Evolutionary conservation across 2,888 invertebrate genomes (phyloP).

Genomic region (Nephrotoma guestfalica): DNA sequence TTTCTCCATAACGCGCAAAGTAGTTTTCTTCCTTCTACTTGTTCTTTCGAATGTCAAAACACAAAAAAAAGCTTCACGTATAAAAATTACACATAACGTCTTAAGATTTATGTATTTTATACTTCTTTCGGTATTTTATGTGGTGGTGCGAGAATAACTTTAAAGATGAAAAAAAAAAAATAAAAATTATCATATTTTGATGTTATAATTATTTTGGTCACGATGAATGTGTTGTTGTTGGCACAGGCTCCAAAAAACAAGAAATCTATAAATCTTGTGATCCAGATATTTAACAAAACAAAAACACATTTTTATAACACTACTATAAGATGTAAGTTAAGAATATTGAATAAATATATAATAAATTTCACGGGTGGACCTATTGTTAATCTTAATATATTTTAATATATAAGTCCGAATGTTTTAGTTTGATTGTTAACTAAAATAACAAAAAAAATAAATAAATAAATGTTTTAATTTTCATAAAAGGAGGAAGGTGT

Average conservation of each 20-base stretch:
- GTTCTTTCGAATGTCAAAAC: not conserved
- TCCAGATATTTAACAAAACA: not conserved
- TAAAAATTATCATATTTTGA: conserved; percentile 3
- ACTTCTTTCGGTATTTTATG: not conserved
- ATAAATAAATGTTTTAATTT: not conserved
- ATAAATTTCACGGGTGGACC: not conserved
- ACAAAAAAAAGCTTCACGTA: not conserved
- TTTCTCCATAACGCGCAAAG: not conserved
- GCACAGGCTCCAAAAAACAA: not conserved
- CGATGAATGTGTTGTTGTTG: not conserved
- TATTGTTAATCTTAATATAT: not conserved
- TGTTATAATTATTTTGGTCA: conserved; percentile 4
- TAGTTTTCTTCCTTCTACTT: not conserved
- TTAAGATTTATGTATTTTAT: not conserved
- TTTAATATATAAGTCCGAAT: not conserved
- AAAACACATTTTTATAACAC: not conserved
- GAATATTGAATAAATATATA: not conserved
- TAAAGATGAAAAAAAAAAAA: not conserved
- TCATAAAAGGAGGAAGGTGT: not conserved
- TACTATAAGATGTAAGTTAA: not conserved
- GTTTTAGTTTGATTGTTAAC: not conserved
- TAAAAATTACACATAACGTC: not conserved
- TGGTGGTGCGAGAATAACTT: not conserved
- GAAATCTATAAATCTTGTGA: not conserved
- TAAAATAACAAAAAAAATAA: not conserved